Conservation (phyloP, 2,888 invertebrate species). For the Vesta saturnalis region DNA sequence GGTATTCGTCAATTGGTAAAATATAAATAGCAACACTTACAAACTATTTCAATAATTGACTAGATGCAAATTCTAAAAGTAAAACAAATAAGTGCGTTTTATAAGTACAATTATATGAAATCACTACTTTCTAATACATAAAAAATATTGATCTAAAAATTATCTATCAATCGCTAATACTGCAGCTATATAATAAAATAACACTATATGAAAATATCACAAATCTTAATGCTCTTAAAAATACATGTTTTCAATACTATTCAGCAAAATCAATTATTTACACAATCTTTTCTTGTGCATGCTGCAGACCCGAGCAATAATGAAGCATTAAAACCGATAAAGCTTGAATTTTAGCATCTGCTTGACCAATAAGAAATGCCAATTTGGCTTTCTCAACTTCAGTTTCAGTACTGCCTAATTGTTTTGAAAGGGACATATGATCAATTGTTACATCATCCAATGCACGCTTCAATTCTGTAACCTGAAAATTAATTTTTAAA, state of each 20-base stretch:
- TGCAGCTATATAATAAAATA: constrained; percentile 10
- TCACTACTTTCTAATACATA: not conserved
- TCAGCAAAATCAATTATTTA: constrained; percentile 16
- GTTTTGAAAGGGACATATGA: constrained; percentile 64
- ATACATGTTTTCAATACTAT: constrained; percentile 23
- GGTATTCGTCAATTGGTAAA: constrained; percentile 11
- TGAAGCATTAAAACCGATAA: constrained; percentile 93
- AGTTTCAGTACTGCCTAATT: constrained; percentile 59
- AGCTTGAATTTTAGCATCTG: constrained; percentile 89
- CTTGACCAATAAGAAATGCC: constrained; percentile 67
- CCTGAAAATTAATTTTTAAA: constrained; percentile 65
- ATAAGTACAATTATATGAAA: not conserved
- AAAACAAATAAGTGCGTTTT: constrained; percentile 19
- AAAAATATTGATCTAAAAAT: not conserved
- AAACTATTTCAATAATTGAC: constrained; percentile 32
- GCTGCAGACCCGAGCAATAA: constrained; percentile 93
- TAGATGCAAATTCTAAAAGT: constrained; percentile 25
- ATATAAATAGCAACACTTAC: constrained; percentile 17
- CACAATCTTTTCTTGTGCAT: constrained; percentile 66
- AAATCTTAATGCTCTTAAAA: constrained; percentile 31
- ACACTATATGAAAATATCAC: constrained; percentile 32
- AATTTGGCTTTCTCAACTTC: constrained; percentile 62
- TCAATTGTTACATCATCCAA: constrained; percentile 77
- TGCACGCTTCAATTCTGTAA: constrained; percentile 78
- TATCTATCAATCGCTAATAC: not conserved